Evolutionary conservation across 2,113 vertebrate species (phyloP).

Genomic region (Sapayoa aenigma): DNA sequence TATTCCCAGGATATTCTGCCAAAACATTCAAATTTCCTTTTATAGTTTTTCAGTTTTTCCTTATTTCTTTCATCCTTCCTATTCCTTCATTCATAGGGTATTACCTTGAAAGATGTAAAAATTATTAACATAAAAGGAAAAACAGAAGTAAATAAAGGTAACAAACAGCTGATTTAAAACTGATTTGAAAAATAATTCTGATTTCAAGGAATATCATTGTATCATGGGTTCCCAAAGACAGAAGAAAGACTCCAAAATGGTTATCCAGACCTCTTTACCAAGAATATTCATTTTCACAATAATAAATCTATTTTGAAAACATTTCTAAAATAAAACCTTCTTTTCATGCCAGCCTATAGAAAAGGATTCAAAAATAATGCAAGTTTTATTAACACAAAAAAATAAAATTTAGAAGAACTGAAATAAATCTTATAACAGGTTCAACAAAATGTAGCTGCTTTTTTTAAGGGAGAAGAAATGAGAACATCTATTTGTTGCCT

Average conservation of each 20-base stretch:
- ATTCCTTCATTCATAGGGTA: neutral
- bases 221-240: neutral
- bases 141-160: neutral
- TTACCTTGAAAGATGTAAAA: neutral
- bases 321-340: neutral
- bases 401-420: neutral
- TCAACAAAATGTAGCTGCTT: neutral
- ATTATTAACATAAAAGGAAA: neutral
- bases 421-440: neutral
- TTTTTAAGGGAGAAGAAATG: rapidly evolving
- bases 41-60: neutral
- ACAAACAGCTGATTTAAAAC: neutral
- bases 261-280: neutral
- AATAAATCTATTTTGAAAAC: neutral
- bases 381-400: neutral
- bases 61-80: neutral
- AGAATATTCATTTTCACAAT: neutral
- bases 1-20: neutral
- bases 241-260: neutral
- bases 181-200: neutral
- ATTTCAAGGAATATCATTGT: neutral
- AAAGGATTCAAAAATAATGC: neutral
- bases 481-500: neutral
- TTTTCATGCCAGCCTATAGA: neutral
- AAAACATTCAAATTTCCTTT: neutral